phyloP scores from a whole-genome alignment of 2,113 vertebrate species.

The Ophiodon elongatus region DNA sequence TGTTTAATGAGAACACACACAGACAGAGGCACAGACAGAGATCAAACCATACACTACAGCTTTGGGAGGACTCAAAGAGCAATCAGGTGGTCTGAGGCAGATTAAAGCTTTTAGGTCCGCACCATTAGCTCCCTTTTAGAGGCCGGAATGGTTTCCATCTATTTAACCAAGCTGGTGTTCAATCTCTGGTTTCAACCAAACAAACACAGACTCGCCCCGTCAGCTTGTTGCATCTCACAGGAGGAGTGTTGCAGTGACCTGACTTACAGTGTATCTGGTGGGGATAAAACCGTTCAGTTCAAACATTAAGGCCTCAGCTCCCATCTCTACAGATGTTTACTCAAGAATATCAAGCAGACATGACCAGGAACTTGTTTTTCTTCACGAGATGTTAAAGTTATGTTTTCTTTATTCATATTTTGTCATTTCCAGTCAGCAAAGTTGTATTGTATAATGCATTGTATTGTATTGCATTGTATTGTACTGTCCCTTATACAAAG shows the following conservation, averaged over 20 bases:
- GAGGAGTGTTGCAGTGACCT: background rate
- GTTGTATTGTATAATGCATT: background rate
- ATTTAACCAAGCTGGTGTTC: slow-evolving; percentile 34
- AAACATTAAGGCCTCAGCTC: background rate
- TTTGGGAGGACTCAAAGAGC: slow-evolving; percentile 21
- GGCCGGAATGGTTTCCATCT: slow-evolving; percentile 35
- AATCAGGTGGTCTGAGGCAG: slow-evolving; percentile 21
- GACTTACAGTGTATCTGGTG: background rate
- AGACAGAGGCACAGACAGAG: background rate
- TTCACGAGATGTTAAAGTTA: background rate
- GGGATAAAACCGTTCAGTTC: background rate
- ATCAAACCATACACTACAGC: background rate
- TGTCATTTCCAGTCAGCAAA: background rate
- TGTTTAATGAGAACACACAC: slow-evolving; percentile 10
- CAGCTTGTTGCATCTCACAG: background rate
- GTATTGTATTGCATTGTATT: background rate
- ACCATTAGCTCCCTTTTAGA: slow-evolving; percentile 64
- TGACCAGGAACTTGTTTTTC: background rate
- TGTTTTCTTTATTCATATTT: background rate
- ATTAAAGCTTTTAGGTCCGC: slow-evolving; percentile 62
- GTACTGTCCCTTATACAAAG: background rate
- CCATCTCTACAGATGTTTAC: background rate
- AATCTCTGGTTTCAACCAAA: background rate
- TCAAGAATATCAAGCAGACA: background rate
- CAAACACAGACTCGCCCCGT: slow-evolving; percentile 28